A percentile compares a stretch with the other conserved stretches of the same genome.
Evolutionary conservation across 1,140 invertebrate genomes (phyloP).

Genomic region (Bombus pyrosoma): DNA sequence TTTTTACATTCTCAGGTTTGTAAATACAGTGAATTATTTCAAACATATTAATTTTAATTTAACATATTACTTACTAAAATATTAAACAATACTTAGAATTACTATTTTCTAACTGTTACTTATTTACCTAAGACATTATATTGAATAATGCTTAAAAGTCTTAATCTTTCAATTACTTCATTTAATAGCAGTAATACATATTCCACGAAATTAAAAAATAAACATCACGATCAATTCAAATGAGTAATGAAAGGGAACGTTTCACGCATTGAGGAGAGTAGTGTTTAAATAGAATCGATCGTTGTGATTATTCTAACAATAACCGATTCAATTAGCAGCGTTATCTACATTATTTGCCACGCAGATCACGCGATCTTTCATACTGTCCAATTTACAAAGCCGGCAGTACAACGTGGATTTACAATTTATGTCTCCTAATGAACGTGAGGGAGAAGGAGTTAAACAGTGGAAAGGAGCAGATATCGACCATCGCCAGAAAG

Average conservation of each 20-base stretch:
- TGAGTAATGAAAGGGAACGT: neutral
- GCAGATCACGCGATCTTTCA: conserved; percentile 79
- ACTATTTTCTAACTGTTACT: neutral
- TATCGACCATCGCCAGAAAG: conserved; percentile 78
- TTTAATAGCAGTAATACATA: neutral
- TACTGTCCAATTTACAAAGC: conserved; percentile 85
- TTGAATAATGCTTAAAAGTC: neutral
- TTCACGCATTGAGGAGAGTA: neutral
- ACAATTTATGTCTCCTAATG: conserved; percentile 80
- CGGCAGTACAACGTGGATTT: conserved; percentile 83
- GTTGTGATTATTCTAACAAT: neutral
- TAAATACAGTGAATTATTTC: no score
- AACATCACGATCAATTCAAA: neutral
- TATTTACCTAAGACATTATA: neutral
- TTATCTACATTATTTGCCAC: conserved; percentile 37
- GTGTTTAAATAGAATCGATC: neutral
- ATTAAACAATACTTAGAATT: neutral
- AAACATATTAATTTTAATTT: no score
- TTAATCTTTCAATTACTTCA: neutral
- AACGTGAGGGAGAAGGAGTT: conserved; percentile 76
- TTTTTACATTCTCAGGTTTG: conserved; percentile 82
- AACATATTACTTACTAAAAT: neutral
- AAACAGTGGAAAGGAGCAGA: conserved; percentile 75
- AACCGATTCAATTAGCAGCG: neutral
- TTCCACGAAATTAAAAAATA: neutral